Evolutionary conservation across 2,113 vertebrate genomes (phyloP), one percentile per base, ranked within the genome.

Genomic region (Crocuta crocuta): DNA sequence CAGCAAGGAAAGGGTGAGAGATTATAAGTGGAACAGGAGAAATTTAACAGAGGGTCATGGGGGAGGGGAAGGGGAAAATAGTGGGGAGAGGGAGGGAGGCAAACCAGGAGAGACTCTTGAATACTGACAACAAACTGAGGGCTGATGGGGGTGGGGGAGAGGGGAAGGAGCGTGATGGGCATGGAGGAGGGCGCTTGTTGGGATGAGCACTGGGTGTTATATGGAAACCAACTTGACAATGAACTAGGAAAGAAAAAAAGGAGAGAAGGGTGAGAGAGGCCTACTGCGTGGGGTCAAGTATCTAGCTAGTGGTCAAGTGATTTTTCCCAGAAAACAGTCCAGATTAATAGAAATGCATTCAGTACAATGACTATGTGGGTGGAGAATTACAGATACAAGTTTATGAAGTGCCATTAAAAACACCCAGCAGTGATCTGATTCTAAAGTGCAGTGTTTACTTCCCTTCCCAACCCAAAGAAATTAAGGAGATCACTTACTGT

Each of bases 321-420:
- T 93, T 93, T 93, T 93, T 66, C 21, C 74, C 86, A 87, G 74
- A 58, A 82, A 91, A 84, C 68, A 79, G 33, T 86, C 79, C 80
- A 71, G 26, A 23, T 68, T 68, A 76, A 65, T 80, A 43, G 83
- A 53, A 90, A 66, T n/a, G 33, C 13, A 33, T 58, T 93, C 19
- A 33, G 53, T 78, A 15, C 33, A 78, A 7, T 21, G 45, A 70
- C 87, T 50, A 33, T 6, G 63, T 68, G 17, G 55, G 13, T 58
- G 45, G 71, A 83, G n/a, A 33, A 90, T 83, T 85, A n/a, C 28
- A 74, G 93, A 58, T 16, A 63, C 39, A 50, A 92, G 83, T 73
- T 97, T 87, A 84, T 88, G 84, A 88, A 96, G 92, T 84, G 39
- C 76, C 71, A 81, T 97, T 98, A 97, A 98, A 95, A 96, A 86